Evolutionary conservation across 1,140 invertebrate genomes (phyloP).

Genomic region (Diabrotica undecimpunctata): DNA sequence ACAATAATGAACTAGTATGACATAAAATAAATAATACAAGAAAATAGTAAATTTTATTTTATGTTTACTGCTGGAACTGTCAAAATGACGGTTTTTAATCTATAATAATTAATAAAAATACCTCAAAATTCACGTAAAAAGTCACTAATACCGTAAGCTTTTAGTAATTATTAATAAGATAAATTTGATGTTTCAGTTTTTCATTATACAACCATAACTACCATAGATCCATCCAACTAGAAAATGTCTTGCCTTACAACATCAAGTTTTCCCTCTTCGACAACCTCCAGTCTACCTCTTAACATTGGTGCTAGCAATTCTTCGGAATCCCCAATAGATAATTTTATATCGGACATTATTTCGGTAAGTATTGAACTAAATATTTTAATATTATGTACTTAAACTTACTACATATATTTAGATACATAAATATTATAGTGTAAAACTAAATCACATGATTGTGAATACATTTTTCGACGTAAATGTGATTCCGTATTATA

Average conservation of each 20-base stretch:
- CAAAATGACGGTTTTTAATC: too few relatives aligned
- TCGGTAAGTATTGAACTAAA: conserved; percentile 8
- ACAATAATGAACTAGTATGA: too few relatives aligned
- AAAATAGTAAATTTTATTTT: too few relatives aligned
- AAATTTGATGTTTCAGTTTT: conserved; percentile 4
- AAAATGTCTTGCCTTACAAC: conserved; percentile 11
- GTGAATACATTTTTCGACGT: too few relatives aligned
- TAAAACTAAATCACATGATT: too few relatives aligned
- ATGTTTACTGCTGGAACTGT: too few relatives aligned
- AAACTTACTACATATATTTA: too few relatives aligned
- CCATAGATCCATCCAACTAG: conserved; percentile 7
- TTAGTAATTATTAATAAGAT: too few relatives aligned
- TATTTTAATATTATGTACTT: too few relatives aligned
- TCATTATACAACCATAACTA: not conserved
- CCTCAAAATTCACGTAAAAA: conserved; percentile 11
- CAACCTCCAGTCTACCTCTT: not conserved
- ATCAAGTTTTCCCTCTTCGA: conserved; percentile 5
- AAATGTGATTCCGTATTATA: too few relatives aligned
- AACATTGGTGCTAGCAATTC: not conserved
- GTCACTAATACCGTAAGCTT: not conserved
- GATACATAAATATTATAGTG: too few relatives aligned
- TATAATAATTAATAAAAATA: not conserved
- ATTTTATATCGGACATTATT: conserved; percentile 8
- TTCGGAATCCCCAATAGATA: conserved; percentile 1
- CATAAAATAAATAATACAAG: too few relatives aligned